These are phyloP conservation scores for Danaus chrysippus DNA, from an alignment of 2,888 invertebrate species.

Conservation along the genomic window DNA sequence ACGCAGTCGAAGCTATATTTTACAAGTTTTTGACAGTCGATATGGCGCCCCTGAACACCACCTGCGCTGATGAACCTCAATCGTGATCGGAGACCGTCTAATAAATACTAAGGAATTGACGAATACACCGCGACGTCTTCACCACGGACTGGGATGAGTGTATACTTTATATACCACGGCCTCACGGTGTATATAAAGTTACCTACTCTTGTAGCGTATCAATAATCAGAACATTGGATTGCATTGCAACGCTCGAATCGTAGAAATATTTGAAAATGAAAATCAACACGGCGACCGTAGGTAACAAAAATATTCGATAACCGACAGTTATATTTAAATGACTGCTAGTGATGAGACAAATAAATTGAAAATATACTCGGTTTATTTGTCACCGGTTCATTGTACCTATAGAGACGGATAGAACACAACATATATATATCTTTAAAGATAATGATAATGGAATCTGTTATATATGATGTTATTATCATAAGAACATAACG, in stretches of 20 bases:
- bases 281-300: neutral
- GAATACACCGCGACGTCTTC: conserved; percentile 11
- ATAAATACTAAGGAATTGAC: conserved; percentile 22
- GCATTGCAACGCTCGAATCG: too few species aligned
- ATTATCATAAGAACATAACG: neutral
- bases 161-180: conserved; percentile 5
- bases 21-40: conserved; percentile 83
- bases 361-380: conserved; percentile 2
- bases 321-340: conserved; percentile 2
- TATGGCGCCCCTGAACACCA: conserved; percentile 79
- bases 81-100: conserved; percentile 31
- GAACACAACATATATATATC: too few species aligned
- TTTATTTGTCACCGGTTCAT: conserved; percentile 16
- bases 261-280: neutral
- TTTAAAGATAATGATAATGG: too few species aligned
- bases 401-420: neutral
- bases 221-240: too few species aligned
- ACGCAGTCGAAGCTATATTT: conserved; percentile 75
- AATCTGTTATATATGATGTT: neutral
- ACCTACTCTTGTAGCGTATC: too few species aligned
- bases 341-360: neutral
- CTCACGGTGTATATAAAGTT: neutral
- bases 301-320: neutral
- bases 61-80: conserved; percentile 53
- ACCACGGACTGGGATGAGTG: conserved; percentile 9